Evolutionary conservation across 2,888 invertebrate genomes (phyloP).

Genomic region (Oxystoma pomonae): DNA sequence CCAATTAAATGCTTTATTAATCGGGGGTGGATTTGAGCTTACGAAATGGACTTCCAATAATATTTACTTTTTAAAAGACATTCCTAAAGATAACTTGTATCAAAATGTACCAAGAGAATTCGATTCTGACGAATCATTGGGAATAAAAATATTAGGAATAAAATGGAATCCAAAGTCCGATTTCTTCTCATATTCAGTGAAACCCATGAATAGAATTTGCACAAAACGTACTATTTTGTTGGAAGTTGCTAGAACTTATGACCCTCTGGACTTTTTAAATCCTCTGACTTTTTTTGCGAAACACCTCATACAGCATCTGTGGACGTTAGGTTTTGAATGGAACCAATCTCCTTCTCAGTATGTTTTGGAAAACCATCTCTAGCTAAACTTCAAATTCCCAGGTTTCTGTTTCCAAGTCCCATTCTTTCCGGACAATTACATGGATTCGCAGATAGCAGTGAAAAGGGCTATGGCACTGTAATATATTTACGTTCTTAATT

Average conservation of each 20-base stretch:
- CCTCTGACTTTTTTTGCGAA: conserved; percentile 5
- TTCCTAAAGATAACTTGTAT: conserved; percentile 3
- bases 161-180: conserved; percentile 4
- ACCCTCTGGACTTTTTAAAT: conserved; percentile 5
- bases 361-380: background rate
- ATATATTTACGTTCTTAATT: conserved; percentile 19
- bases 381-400: background rate
- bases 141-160: conserved; percentile 5
- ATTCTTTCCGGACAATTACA: conserved; percentile 8
- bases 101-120: background rate
- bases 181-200: conserved; percentile 1
- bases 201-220: background rate
- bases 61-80: conserved; percentile 16
- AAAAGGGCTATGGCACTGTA: conserved; percentile 17
- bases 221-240: conserved; percentile 9
- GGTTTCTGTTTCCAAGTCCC: background rate
- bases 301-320: conserved; percentile 5
- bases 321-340: conserved; percentile 5
- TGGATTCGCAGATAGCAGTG: conserved; percentile 18
- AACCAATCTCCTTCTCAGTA: conserved; percentile 3
- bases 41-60: conserved; percentile 13
- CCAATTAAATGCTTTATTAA: background rate
- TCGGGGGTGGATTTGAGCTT: conserved; percentile 9
- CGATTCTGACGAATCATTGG: background rate
- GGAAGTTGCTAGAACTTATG: conserved; percentile 2